Evolutionary conservation across 2,888 invertebrate genomes (phyloP), one percentile per base, ranked within the genome.

Genomic region (Heliconius ismenius): DNA sequence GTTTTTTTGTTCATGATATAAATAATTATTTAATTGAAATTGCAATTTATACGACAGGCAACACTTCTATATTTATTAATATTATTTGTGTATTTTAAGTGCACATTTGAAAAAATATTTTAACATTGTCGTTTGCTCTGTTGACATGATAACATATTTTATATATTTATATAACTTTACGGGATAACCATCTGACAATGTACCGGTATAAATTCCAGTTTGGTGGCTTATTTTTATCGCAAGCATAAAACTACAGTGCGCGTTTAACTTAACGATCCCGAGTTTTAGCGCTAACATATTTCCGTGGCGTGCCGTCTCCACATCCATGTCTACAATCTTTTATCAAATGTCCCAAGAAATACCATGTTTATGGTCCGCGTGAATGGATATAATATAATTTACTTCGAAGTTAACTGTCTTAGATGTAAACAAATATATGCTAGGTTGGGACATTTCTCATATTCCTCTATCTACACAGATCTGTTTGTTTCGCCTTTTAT

Each of bases 221-320:
- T 70, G 58, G 74, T 54, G 62, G 74, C 67, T 70, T 74, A 78
- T 78, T 78, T 79, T 79, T 76, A 79, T 76, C 76, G 75, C 73
- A 26, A 58, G 60, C 73, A 73, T 76, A 78, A 78, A 78, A 77
- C 80, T 76, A 78, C 77, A 80, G 80, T 80, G 80, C 77, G 78
- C 73, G 72, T 78, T 77, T 64, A 76, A 54, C 78, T 74, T 76
- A 81, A 79, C 78, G 77, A 75, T 80, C 79, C 81, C 79, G 76
- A 80, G 78, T 72, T 80, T 78, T 76, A 81, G 86, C 85, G 82
- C 87, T 89, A 91, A 92, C 88, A 91, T 90, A 91, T 90, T 90
- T 89, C 87, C 86, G 84, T 86, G 82, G 83, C 82, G 80, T 81
- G 82, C 81, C 80, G 80, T 81, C 81, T 82, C 81, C 81, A 83